Evolutionary conservation across 2,797 vertebrate species (phyloP).

Genomic region (Stomatorhinus walkeri): DNA sequence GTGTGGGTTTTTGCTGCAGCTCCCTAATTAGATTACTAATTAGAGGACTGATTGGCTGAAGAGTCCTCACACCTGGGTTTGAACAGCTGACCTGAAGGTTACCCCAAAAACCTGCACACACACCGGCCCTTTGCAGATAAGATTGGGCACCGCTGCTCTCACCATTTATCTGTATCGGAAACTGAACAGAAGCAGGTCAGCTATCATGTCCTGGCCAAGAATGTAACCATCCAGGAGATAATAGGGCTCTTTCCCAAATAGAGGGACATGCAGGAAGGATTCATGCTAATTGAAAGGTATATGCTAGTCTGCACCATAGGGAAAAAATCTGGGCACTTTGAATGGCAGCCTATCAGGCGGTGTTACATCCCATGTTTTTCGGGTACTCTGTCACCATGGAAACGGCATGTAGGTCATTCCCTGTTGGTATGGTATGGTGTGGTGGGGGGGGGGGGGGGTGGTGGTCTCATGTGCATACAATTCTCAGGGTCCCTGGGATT

Average conservation of each 20-base stretch:
- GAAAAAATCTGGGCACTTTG: neutral
- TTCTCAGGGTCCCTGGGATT: neutral
- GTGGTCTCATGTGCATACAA: neutral
- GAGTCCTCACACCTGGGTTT: no score
- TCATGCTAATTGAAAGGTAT: neutral
- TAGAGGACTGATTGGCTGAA: no score
- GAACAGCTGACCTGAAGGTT: no score
- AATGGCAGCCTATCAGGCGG: constrained; percentile 10
- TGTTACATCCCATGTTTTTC: constrained; percentile 39
- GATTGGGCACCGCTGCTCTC: no score
- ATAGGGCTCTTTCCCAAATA: neutral
- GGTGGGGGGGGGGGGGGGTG: no score
- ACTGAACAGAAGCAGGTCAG: neutral
- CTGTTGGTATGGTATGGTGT: neutral
- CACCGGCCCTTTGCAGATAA: no score
- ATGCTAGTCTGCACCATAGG: neutral
- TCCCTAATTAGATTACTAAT: no score
- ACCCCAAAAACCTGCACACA: no score
- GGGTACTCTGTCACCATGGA: constrained; percentile 42
- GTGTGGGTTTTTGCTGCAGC: no score
- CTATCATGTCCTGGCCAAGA: neutral
- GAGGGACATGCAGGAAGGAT: constrained; percentile 25
- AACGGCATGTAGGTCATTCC: neutral
- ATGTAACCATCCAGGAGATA: neutral
- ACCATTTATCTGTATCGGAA: neutral